These are phyloP conservation scores for Acrossocheilus fasciatus DNA, from an alignment of 2,797 vertebrate species.

Conservation along the genomic window DNA sequence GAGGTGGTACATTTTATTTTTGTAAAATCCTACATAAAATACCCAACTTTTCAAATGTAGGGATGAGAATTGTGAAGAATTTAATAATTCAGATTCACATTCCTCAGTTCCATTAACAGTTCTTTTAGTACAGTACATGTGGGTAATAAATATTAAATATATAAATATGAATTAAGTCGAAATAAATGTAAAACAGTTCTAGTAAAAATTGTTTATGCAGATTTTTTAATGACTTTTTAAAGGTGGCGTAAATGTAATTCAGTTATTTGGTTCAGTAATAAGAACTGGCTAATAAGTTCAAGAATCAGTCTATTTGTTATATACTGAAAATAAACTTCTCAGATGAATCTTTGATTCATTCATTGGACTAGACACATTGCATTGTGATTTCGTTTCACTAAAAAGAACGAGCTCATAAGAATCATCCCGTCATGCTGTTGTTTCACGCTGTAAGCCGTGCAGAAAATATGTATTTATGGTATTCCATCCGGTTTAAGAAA, in stretches of 20 bases:
- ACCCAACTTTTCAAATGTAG: not conserved
- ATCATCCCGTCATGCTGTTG: not conserved
- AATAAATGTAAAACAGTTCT: not conserved
- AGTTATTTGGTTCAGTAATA: not conserved
- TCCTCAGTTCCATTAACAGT: not conserved
- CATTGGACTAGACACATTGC: not conserved
- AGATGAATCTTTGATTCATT: not conserved
- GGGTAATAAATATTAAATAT: not conserved
- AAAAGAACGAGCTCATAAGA: not conserved
- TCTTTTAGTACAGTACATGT: not conserved
- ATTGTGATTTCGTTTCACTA: not conserved
- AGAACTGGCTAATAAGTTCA: not conserved
- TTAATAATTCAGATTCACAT: not conserved
- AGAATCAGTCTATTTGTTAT: not conserved
- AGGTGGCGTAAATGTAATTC: not conserved
- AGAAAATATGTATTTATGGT: not conserved
- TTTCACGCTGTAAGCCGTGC: not conserved
- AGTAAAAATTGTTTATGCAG: not conserved
- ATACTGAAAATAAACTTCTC: not conserved
- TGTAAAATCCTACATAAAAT: not conserved
- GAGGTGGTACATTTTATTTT: not conserved
- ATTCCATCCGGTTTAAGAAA: not conserved
- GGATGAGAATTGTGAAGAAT: not conserved
- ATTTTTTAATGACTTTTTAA: not conserved
- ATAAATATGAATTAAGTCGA: not conserved